These are phyloP conservation scores for Drosophila pegasa DNA, from an alignment of 2,888 invertebrate genomes.

Conservation along the genomic window DNA sequence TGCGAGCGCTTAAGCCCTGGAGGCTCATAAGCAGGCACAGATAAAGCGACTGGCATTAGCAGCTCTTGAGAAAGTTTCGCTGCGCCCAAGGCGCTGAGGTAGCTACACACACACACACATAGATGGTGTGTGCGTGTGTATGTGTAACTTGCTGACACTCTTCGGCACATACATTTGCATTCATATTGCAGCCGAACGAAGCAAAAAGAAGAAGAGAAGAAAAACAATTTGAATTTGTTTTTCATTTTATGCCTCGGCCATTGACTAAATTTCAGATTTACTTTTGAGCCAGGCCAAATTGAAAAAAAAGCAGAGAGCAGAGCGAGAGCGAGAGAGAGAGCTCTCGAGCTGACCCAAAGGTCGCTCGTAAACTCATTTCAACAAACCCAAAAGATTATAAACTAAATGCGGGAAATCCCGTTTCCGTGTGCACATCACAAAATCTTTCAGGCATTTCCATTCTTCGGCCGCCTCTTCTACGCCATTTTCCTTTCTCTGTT, in stretches of 20 bases:
- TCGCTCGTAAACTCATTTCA: conserved; percentile 49
- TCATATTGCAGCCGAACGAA: conserved; percentile 42
- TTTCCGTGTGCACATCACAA: conserved; percentile 45
- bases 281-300: conserved; percentile 34
- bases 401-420: conserved; percentile 51
- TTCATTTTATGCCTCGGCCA: conserved; percentile 16
- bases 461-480: neutral
- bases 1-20: conserved; percentile 53
- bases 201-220: too few species aligned
- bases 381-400: conserved; percentile 43
- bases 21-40: conserved; percentile 59
- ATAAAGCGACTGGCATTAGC: conserved; percentile 72
- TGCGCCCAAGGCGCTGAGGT: conserved; percentile 58
- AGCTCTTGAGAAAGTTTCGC: conserved; percentile 72
- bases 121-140: neutral
- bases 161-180: conserved; percentile 60
- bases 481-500: conserved; percentile 5
- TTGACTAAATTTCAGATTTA: conserved; percentile 38
- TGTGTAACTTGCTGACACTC: conserved; percentile 6
- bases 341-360: conserved; percentile 13
- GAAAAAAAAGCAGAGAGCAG: conserved; percentile 7
- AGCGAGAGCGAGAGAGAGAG: neutral
- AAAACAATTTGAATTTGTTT: conserved; percentile 4
- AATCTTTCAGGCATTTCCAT: conserved; percentile 13
- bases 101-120: conserved; percentile 20